Percentiles rank a stretch among this genome's conserved stretches.
phyloP scores from a whole-genome alignment of 2,888 invertebrate species.

The Minunthozetes semirufus region DNA sequence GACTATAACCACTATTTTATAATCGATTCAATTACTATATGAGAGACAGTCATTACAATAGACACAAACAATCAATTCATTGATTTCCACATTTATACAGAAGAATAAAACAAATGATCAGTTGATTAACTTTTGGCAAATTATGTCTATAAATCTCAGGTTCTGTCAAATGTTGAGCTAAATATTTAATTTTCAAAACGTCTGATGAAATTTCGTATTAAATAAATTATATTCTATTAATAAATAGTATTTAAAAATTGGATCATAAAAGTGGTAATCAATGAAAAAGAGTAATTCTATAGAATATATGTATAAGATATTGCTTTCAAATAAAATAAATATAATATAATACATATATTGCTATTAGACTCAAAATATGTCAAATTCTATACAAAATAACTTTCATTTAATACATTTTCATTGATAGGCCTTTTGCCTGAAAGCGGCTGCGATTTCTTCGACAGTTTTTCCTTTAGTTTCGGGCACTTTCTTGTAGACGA shows the following conservation, averaged over 20 bases:
- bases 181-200: too few relatives aligned
- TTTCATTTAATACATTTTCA: slow-evolving; percentile 11
- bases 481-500: slow-evolving; percentile 75
- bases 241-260: too few relatives aligned
- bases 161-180: too few relatives aligned
- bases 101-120: background rate
- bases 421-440: slow-evolving; percentile 55
- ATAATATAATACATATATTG: background rate
- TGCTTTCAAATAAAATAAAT: background rate
- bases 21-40: too few relatives aligned
- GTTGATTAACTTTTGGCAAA: background rate
- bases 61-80: background rate
- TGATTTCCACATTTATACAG: background rate
- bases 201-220: too few relatives aligned
- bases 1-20: too few relatives aligned
- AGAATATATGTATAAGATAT: background rate
- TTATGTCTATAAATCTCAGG: too few relatives aligned
- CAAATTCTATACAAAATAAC: background rate
- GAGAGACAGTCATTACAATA: too few relatives aligned
- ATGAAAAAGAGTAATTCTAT: too few relatives aligned
- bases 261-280: too few relatives aligned
- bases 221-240: too few relatives aligned
- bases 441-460: slow-evolving; percentile 76
- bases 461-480: slow-evolving; percentile 80
- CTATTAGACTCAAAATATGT: background rate